phyloP scores from a whole-genome alignment of 2,797 vertebrate species.

The Typhlichthys subterraneus region DNA sequence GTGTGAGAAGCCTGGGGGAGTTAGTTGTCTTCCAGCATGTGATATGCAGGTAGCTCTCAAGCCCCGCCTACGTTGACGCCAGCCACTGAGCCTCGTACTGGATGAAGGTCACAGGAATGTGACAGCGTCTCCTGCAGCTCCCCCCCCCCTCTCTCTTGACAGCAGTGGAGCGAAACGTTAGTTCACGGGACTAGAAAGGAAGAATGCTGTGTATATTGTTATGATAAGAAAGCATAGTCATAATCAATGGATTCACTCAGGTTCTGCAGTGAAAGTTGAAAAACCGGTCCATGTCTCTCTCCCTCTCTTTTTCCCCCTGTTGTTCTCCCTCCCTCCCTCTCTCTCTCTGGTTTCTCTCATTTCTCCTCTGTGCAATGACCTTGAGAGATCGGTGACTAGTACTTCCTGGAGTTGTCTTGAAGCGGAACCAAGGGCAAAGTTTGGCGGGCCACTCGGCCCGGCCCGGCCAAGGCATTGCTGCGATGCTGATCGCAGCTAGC shows the following conservation, averaged over 20 bases:
- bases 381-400: conserved; percentile 87
- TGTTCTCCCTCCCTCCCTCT: conserved; percentile 25
- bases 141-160: conserved; percentile 49
- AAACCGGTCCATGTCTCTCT: conserved; percentile 66
- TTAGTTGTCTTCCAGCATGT: conserved; percentile 51
- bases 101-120: conserved; percentile 94
- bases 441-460: conserved; percentile 58
- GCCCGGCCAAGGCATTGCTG: conserved; percentile 37
- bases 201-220: conserved; percentile 40
- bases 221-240: conserved; percentile 37
- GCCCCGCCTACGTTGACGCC: conserved; percentile 65
- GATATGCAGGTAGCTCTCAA: conserved; percentile 67
- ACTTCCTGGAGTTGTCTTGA: conserved; percentile 83
- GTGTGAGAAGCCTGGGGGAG: conserved; percentile 41
- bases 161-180: conserved; percentile 56
- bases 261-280: conserved; percentile 79
- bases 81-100: conserved; percentile 70
- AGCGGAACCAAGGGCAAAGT: conserved; percentile 89
- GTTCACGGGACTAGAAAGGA: conserved; percentile 46
- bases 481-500: conserved; percentile 18
- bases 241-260: conserved; percentile 66
- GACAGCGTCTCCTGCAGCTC: conserved; percentile 77
- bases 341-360: conserved; percentile 63
- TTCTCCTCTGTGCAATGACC: conserved; percentile 85
- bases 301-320: conserved; percentile 36